These are phyloP conservation scores for Bolinopsis microptera DNA, from an alignment of 37 sponge, comb jelly and placozoan species.

Conservation along the genomic window DNA sequence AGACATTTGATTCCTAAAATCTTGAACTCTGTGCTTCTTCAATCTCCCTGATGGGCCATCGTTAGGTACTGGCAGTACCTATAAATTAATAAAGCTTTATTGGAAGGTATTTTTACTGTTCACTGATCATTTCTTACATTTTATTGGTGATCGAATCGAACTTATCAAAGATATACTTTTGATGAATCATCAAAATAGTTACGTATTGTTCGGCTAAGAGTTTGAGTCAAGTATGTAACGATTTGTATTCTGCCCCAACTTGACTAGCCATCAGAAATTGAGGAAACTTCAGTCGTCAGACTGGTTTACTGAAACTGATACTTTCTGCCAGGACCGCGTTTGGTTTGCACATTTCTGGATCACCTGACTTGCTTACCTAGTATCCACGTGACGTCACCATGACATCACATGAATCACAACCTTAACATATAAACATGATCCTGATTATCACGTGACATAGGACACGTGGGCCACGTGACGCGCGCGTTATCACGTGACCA, in stretches of 20 bases:
- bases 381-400: neutral
- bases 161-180: too few species aligned
- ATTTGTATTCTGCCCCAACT: neutral
- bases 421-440: neutral
- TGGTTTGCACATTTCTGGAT: neutral
- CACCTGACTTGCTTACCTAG: neutral
- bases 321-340: neutral
- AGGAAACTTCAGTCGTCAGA: neutral
- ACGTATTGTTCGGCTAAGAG: neutral
- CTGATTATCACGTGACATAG: neutral
- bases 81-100: too few species aligned
- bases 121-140: too few species aligned
- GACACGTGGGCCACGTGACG: neutral
- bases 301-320: neutral
- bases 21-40: too few species aligned
- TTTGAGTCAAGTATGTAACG: too few species aligned
- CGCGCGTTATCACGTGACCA: neutral
- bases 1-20: too few species aligned
- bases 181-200: too few species aligned
- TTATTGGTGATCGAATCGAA: too few species aligned
- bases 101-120: too few species aligned
- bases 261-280: neutral
- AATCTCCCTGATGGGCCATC: too few species aligned
- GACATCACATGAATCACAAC: neutral
- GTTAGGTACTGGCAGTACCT: too few species aligned